Conservation (phyloP, 2,888 invertebrate genomes). For the Anodontia alba region DNA sequence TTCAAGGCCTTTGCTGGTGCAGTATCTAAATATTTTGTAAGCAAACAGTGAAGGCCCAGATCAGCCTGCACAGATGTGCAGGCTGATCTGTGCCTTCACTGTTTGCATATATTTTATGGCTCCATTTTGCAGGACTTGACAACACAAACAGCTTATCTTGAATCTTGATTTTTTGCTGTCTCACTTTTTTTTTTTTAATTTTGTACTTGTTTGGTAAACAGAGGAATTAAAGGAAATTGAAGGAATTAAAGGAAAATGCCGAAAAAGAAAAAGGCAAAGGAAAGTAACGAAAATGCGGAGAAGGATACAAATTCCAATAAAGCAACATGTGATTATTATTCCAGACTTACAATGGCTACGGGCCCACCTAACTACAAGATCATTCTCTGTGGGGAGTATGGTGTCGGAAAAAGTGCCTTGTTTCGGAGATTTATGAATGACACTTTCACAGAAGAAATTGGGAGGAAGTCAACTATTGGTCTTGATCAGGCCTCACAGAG, state of each 20-base stretch:
- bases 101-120: too few relatives aligned
- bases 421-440: slow-evolving; percentile 96
- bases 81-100: too few relatives aligned
- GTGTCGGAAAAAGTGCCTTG: slow-evolving; percentile 97
- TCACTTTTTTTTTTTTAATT: too few relatives aligned
- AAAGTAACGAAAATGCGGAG: background rate
- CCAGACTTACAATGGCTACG: slow-evolving; percentile 78
- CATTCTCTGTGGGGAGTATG: slow-evolving; percentile 97
- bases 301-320: background rate
- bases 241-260: slow-evolving; percentile 10
- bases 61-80: too few relatives aligned
- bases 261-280: background rate
- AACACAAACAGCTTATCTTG: too few relatives aligned
- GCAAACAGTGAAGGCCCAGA: too few relatives aligned
- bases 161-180: too few relatives aligned
- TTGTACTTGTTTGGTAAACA: too few relatives aligned
- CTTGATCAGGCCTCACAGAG: slow-evolving; percentile 95
- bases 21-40: too few relatives aligned
- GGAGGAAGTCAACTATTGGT: slow-evolving; percentile 93
- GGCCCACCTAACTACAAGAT: slow-evolving; percentile 88
- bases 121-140: too few relatives aligned
- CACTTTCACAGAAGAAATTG: slow-evolving; percentile 93
- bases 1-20: too few relatives aligned
- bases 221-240: too few relatives aligned
- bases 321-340: slow-evolving; percentile 24